These are phyloP conservation scores for Arothron firmamentum DNA, from an alignment of 2,113 vertebrate species.

Conservation along the genomic window DNA sequence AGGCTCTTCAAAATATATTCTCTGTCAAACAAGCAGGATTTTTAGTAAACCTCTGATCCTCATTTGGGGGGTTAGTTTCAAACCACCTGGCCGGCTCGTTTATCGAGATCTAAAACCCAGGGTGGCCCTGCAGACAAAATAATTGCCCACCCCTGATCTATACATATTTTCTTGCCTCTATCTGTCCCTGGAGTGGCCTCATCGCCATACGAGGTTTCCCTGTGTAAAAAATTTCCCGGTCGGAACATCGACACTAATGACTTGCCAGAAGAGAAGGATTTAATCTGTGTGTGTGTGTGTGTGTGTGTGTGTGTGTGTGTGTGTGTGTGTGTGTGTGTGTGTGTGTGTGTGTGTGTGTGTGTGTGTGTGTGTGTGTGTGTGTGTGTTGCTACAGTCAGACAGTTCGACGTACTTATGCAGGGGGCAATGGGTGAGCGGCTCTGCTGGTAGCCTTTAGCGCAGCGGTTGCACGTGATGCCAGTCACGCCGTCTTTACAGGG, in stretches of 20 bases:
- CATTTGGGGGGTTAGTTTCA: too few relatives aligned
- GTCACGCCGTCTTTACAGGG: conserved; percentile 99
- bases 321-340: not conserved
- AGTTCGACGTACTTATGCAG: conserved; percentile 93
- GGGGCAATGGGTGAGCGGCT: conserved; percentile 98
- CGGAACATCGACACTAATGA: conserved; percentile 15
- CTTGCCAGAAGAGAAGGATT: conserved; percentile 45
- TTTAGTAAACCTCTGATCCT: conserved; percentile 1
- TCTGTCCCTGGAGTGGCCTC: too few relatives aligned
- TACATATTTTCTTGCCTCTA: too few relatives aligned
- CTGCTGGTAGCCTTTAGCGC: conserved; percentile 98
- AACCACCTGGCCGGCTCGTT: too few relatives aligned
- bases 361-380: conserved; percentile 6
- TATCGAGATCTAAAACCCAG: too few relatives aligned
- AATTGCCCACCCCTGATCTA: too few relatives aligned
- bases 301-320: conserved; percentile 5
- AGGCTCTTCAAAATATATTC: too few relatives aligned
- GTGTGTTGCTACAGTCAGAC: conserved; percentile 20
- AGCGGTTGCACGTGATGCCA: conserved; percentile 97
- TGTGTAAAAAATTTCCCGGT: conserved; percentile 23
- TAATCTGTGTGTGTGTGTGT: conserved; percentile 9
- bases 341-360: conserved; percentile 3
- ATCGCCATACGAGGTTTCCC: not conserved
- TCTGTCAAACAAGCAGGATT: conserved; percentile 2
- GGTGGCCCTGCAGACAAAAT: too few relatives aligned